Base-by-base conservation (phyloP, 92 coral and sea anemone species). In the Palythoa heliodiscus region DNA sequence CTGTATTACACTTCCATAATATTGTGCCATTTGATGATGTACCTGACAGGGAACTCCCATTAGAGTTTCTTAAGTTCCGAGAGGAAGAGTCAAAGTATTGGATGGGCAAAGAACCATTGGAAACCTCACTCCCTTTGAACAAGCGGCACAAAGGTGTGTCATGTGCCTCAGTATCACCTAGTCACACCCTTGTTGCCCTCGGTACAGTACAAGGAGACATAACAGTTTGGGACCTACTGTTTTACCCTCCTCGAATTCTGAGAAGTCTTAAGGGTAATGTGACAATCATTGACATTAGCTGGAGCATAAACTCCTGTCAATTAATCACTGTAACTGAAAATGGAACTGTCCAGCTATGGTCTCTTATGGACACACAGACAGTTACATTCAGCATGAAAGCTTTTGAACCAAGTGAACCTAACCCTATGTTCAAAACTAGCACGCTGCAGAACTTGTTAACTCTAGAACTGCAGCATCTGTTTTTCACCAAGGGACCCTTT, bases 131-230 rank as follows among this genome's bases (percentile, higher is more conserved):
- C 3, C 98, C 98, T 20, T 87, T 94, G 15, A 91, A 89, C 82
- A 92, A 76, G 76, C 87, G 95, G 43, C 88, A 88, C 82, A 94
- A 78, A 83, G 98, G 98, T 38, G 82, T 94, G 60, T 86, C 93
- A 24, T 90, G 93, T 50, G 86, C 87, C 16, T 81, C 98, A 5
- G 73, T 94, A 58, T 88, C 98, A 12, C 73, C 95, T 25, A 80
- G 89, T 47, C 86, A 94, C 78, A 86, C 88, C 78, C 87, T 94
- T 19, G 43, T 94, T 38, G 98, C 95, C n/a, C 75, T 94, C 19
- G 95, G 95, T 5, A 86, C 92, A 20, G 87, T 87, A 16, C 98
- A 92, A 72, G 98, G 98, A 11, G 98, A 94, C 70, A 87, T 94
- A 60, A 88, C 87, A 9, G 87, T 92, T 14, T 94, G 95, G 98